Evolutionary conservation across 64 coral and sea anemone genomes (phyloP).

Genomic region (Actinia equina): DNA sequence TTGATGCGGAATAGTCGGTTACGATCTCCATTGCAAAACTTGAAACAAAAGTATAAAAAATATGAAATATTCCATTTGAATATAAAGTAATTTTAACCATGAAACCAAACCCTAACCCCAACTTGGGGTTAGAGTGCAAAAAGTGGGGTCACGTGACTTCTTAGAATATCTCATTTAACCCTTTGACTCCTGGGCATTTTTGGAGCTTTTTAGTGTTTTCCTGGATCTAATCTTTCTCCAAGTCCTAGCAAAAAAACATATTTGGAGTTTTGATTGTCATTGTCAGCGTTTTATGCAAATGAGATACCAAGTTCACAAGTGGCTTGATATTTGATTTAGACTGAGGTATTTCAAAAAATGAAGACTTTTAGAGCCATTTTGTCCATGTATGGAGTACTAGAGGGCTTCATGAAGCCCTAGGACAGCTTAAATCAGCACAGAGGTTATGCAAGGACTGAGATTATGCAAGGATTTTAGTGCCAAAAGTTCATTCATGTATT

Average conservation of each 20-base stretch:
- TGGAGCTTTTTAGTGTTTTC: constrained; percentile 11
- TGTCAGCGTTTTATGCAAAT: background rate
- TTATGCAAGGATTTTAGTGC: background rate
- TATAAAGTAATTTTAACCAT: no score
- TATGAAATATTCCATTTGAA: no score
- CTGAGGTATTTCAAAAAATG: background rate
- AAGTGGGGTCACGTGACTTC: no score
- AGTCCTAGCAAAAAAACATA: background rate
- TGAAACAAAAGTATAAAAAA: no score
- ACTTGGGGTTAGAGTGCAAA: no score
- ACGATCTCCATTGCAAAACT: no score
- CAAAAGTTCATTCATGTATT: no score
- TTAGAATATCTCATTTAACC: no score
- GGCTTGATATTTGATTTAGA: background rate
- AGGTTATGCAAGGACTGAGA: background rate
- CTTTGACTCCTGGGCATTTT: no score
- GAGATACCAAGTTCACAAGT: background rate
- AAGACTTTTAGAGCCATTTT: background rate
- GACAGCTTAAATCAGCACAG: constrained; percentile 25
- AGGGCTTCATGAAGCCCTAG: constrained; percentile 10
- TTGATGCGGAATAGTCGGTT: no score
- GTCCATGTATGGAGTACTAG: constrained; percentile 30
- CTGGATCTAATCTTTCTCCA: constrained; percentile 52
- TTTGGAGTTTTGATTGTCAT: no score
- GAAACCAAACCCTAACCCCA: no score